phyloP scores from a whole-genome alignment of 2,113 vertebrate species.

The Lophius piscatorius region DNA sequence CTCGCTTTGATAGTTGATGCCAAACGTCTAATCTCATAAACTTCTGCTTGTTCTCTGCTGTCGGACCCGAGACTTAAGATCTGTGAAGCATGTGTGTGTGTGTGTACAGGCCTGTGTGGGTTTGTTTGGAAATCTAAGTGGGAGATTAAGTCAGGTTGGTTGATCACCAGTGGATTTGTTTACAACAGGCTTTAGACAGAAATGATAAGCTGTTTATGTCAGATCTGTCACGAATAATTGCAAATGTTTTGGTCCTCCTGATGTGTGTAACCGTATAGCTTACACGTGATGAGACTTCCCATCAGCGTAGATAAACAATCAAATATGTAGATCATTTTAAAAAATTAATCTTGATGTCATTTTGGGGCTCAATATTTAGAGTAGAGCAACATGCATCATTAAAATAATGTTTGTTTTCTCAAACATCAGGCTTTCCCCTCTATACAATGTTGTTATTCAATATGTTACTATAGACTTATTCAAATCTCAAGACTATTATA shows the following conservation, averaged over 20 bases:
- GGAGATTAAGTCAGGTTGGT: conserved; percentile 77
- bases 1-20: conserved; percentile 93
- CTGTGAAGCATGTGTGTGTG: conserved; percentile 81
- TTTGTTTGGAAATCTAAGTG: conserved; percentile 83
- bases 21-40: conserved; percentile 93
- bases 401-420: too few species aligned
- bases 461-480: not conserved
- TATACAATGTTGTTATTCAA: too few species aligned
- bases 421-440: not conserved
- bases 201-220: conserved; percentile 77
- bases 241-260: conserved; percentile 58
- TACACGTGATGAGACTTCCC: conserved; percentile 21
- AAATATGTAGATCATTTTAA: conserved; percentile 1
- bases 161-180: conserved; percentile 78
- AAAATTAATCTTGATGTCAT: not conserved
- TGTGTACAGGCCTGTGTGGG: conserved; percentile 65
- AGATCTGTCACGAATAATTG: conserved; percentile 78
- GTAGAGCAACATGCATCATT: not conserved
- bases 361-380: too few species aligned
- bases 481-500: too few species aligned
- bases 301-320: conserved; percentile 28
- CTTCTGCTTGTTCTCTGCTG: conserved; percentile 71
- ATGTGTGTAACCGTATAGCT: conserved; percentile 44
- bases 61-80: conserved; percentile 73
- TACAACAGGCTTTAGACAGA: conserved; percentile 65